phyloP scores from a whole-genome alignment of 2,113 vertebrate species.

The Sminthopsis crassicaudata region DNA sequence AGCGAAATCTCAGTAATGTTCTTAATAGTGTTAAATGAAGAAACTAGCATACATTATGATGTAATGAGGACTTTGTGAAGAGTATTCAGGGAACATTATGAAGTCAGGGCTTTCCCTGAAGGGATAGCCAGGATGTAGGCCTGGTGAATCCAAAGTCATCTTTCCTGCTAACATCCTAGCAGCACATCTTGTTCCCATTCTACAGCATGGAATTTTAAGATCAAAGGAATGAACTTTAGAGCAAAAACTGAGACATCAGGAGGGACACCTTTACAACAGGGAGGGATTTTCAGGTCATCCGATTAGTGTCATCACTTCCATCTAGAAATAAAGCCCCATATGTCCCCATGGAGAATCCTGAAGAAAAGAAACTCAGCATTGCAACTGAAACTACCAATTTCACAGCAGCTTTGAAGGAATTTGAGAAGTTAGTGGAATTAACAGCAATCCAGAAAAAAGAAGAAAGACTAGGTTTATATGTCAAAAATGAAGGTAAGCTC shows the following conservation, averaged over 20 bases:
- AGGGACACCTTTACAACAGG: constrained; percentile 3
- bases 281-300: constrained; percentile 19
- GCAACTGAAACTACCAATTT: constrained; percentile 66
- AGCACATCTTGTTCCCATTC: constrained; percentile 3
- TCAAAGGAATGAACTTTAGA: constrained; percentile 46
- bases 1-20: neutral
- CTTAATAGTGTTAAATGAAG: neutral
- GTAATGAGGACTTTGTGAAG: neutral
- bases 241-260: neutral
- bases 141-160: constrained; percentile 12
- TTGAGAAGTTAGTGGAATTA: constrained; percentile 78
- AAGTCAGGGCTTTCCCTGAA: constrained; percentile 66
- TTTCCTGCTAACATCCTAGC: constrained; percentile 18
- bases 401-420: constrained; percentile 71
- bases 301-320: constrained; percentile 30
- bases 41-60: constrained; percentile 64
- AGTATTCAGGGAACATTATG: constrained; percentile 65
- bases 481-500: constrained; percentile 80
- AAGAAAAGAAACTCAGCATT: neutral
- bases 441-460: constrained; percentile 76
- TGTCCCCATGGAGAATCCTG: constrained; percentile 20
- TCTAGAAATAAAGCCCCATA: constrained; percentile 54
- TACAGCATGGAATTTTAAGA: constrained; percentile 20
- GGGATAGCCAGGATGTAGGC: constrained; percentile 12
- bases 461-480: constrained; percentile 72